These are phyloP conservation scores for Megaustenia siamemsis DNA, from an alignment of 2,888 invertebrate species.

Conservation along the genomic window DNA sequence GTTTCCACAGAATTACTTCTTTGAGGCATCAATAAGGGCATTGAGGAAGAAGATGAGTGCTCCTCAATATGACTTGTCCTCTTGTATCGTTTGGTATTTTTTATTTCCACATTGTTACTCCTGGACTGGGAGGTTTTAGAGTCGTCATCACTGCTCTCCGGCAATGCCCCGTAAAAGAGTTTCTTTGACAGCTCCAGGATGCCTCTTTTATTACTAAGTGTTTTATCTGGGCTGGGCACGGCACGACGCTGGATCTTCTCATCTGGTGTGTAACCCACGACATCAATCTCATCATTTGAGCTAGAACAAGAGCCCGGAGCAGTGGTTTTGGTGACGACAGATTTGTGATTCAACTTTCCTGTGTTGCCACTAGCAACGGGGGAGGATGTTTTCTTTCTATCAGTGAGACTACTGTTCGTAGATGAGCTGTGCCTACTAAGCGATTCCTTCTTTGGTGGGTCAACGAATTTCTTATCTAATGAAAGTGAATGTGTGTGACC, in stretches of 20 bases:
- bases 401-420: neutral
- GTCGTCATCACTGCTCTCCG: slow-evolving; percentile 39
- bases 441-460: neutral
- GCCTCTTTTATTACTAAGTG: slow-evolving; percentile 1
- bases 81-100: slow-evolving; percentile 3
- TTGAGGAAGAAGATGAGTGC: neutral
- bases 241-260: slow-evolving; percentile 33
- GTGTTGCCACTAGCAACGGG: neutral
- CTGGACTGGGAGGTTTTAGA: neutral
- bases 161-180: slow-evolving; percentile 1
- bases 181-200: slow-evolving; percentile 7
- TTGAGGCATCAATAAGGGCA: neutral
- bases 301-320: slow-evolving; percentile 42
- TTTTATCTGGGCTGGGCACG: slow-evolving; percentile 37
- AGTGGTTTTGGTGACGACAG: neutral
- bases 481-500: neutral
- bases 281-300: slow-evolving; percentile 56
- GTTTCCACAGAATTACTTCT: neutral
- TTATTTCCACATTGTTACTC: slow-evolving; percentile 24
- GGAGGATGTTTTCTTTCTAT: neutral
- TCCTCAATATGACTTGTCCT: neutral
- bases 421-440: neutral
- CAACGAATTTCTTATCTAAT: neutral
- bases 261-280: slow-evolving; percentile 53
- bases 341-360: neutral